These are phyloP conservation scores for Paedocypris sp. DNA, from an alignment of 2,113 vertebrate species.

Conservation along the genomic window DNA sequence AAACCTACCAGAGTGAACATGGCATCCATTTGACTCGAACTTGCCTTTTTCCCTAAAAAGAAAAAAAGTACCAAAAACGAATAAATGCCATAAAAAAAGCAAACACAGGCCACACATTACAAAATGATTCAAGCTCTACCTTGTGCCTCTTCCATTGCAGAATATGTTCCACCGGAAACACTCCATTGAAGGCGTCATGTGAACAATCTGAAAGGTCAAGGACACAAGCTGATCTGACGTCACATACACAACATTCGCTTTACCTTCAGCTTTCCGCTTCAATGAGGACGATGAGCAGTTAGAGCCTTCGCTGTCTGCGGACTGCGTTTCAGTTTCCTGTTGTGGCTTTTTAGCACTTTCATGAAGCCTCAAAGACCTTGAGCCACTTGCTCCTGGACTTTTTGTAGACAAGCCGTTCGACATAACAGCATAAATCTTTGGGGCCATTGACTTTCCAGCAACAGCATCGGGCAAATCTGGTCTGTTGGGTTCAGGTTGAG, in stretches of 20 bases:
- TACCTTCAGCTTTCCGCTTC: conserved; percentile 25
- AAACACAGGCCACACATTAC: no score
- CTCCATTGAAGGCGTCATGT: conserved; percentile 31
- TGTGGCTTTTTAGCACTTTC: no score
- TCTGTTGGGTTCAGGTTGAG: not conserved
- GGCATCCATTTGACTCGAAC: conserved; percentile 38
- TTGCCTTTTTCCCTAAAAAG: conserved; percentile 24
- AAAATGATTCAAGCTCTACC: conserved; percentile 11
- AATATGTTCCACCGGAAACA: conserved; percentile 39
- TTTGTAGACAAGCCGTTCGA: not conserved
- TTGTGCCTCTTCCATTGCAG: conserved; percentile 28
- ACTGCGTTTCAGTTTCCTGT: not conserved
- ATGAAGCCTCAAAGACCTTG: no score
- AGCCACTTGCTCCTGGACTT: not conserved
- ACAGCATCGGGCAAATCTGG: not conserved
- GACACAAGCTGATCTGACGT: not conserved
- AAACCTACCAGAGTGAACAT: conserved; percentile 33
- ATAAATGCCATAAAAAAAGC: no score
- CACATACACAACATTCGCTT: not conserved
- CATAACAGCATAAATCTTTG: not conserved
- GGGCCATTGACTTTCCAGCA: not conserved
- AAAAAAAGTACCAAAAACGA: not conserved
- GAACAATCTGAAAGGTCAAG: conserved; percentile 14
- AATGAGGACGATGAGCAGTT: conserved; percentile 1
- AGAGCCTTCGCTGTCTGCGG: conserved; percentile 8